phyloP scores from a whole-genome alignment of 2,888 invertebrate genomes.

The Rambutsinella grinnellia region DNA sequence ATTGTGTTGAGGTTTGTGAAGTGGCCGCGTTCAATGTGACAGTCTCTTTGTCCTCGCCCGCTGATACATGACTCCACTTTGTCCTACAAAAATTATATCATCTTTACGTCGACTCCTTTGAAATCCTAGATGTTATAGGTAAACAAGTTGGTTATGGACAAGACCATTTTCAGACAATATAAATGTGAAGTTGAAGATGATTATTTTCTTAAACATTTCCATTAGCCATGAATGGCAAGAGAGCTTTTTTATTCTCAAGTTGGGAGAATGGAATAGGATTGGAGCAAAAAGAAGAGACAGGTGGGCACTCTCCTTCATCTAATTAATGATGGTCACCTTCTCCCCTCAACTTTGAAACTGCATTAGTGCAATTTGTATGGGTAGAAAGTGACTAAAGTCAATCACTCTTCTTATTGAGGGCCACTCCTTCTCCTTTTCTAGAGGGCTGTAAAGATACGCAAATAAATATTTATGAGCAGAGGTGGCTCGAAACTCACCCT shows the following conservation, averaged over 20 bases:
- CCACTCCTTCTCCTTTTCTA: background rate
- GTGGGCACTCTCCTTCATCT: background rate
- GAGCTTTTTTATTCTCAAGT: too few species aligned
- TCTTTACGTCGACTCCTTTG: background rate
- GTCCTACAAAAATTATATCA: conserved; percentile 12
- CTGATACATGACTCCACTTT: conserved; percentile 7
- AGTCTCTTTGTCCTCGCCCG: background rate
- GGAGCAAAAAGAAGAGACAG: background rate
- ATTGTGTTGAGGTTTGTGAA: conserved; percentile 1
- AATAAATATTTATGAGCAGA: too few species aligned
- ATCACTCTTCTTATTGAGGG: background rate
- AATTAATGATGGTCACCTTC: background rate
- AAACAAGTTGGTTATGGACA: too few species aligned
- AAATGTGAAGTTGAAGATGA: too few species aligned
- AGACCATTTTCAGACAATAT: too few species aligned
- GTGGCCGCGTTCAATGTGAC: too few species aligned
- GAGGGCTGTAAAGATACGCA: background rate
- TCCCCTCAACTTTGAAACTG: background rate
- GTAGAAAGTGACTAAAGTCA: background rate
- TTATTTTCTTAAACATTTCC: too few species aligned
- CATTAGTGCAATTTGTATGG: background rate
- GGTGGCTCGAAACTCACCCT: too few species aligned
- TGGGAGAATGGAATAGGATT: too few species aligned
- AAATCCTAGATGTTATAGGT: background rate
- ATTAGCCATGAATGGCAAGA: too few species aligned